Percentiles rank a stretch among this genome's conserved stretches.
Conservation (phyloP, 2,888 invertebrate genomes). For the Agrochola macilenta region DNA sequence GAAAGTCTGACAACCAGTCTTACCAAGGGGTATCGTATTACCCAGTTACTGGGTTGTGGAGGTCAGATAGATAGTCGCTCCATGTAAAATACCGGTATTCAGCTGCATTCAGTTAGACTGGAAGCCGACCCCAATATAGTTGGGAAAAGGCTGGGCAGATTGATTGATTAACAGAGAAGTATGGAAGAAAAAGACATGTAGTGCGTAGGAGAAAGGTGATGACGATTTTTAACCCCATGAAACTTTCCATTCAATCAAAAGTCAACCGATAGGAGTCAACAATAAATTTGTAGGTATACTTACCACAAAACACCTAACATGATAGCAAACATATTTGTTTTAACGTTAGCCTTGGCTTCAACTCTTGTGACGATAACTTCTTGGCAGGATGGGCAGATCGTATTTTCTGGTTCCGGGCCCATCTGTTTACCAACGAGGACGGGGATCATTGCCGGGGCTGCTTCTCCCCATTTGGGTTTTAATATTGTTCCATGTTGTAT, state of each 20-base stretch:
- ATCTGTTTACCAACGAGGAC: slow-evolving; percentile 21
- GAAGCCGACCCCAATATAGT: too few species aligned
- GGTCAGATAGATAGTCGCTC: too few species aligned
- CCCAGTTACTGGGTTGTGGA: too few species aligned
- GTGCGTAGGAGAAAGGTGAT: neutral
- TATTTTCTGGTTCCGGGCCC: slow-evolving; percentile 1
- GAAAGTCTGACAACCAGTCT: too few species aligned
- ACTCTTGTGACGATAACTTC: slow-evolving; percentile 2
- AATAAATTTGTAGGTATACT: neutral
- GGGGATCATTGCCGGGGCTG: neutral
- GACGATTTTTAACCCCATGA: neutral
- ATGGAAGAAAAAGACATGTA: neutral
- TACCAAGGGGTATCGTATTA: too few species aligned
- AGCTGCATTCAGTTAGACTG: too few species aligned
- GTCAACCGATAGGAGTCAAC: neutral
- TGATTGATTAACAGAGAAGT: neutral
- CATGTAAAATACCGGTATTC: too few species aligned
- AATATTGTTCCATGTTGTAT: slow-evolving; percentile 27
- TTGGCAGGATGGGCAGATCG: slow-evolving; percentile 15
- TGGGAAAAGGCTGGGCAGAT: too few species aligned
- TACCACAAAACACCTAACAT: slow-evolving; percentile 13
- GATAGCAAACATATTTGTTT: slow-evolving; percentile 12
- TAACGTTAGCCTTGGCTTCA: slow-evolving; percentile 1
- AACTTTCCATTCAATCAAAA: neutral
- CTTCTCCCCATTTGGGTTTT: neutral